Evolutionary conservation across 2,888 invertebrate species (phyloP).

Genomic region (Drosophila anomalipes): DNA sequence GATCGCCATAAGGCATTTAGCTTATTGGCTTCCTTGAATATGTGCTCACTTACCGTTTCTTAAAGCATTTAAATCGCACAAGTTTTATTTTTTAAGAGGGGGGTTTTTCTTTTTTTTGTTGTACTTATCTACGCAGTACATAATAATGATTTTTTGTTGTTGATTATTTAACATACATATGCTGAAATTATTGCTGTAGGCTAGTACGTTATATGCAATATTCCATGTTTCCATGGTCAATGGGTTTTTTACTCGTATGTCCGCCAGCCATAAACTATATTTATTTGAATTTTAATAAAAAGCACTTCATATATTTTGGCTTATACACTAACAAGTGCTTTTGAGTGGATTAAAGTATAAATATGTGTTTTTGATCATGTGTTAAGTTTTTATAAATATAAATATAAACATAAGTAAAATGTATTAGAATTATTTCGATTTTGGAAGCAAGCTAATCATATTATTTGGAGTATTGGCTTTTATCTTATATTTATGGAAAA

Average conservation of each 20-base stretch:
- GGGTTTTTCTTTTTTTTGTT: background rate
- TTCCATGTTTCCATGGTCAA: slow-evolving; percentile 45
- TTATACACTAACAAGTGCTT: background rate
- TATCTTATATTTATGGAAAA: background rate
- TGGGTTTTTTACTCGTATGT: slow-evolving; percentile 32
- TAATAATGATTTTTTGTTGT: slow-evolving; percentile 22
- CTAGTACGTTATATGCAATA: slow-evolving; percentile 11
- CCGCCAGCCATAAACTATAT: slow-evolving; percentile 55
- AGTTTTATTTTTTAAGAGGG: background rate
- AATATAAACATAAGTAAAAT: too few species aligned
- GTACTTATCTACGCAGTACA: background rate
- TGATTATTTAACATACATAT: slow-evolving; percentile 17
- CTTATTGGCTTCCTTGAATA: slow-evolving; percentile 13
- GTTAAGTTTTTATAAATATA: background rate
- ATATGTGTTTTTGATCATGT: background rate
- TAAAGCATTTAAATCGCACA: slow-evolving; percentile 2
- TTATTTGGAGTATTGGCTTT: background rate
- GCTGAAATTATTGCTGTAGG: slow-evolving; percentile 24
- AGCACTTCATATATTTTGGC: slow-evolving; percentile 16
- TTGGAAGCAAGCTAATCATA: background rate
- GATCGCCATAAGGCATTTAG: slow-evolving; percentile 36
- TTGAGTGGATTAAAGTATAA: background rate
- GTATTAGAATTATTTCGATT: background rate
- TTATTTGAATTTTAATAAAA: slow-evolving; percentile 37
- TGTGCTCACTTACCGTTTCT: background rate